Evolutionary conservation across 2,888 invertebrate species (phyloP).

Genomic region (Tridacna gigas): DNA sequence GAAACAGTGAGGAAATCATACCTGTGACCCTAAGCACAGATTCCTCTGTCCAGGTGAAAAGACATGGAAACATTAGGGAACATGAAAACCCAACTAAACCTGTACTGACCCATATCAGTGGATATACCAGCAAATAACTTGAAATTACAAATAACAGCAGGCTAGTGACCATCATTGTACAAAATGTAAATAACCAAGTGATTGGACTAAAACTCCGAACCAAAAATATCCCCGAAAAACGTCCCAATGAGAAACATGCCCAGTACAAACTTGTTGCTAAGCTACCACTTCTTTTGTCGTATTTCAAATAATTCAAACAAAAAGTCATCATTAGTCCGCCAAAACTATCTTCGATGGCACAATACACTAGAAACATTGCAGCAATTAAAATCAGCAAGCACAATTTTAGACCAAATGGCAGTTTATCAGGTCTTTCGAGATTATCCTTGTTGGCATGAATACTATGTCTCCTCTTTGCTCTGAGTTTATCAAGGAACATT

Average conservation of each 20-base stretch:
- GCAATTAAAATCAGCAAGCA: conserved; percentile 56
- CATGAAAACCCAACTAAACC: conserved; percentile 64
- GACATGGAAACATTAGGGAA: conserved; percentile 67
- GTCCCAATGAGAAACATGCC: conserved; percentile 52
- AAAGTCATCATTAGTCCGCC: conserved; percentile 58
- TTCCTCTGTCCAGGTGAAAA: conserved; percentile 71
- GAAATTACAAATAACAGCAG: conserved; percentile 62
- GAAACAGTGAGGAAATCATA: conserved; percentile 63
- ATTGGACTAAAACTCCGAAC: conserved; percentile 81
- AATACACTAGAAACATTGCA: conserved; percentile 63
- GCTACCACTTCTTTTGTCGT: conserved; percentile 49
- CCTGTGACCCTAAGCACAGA: conserved; percentile 65
- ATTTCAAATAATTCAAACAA: conserved; percentile 47
- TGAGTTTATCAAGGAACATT: conserved; percentile 48
- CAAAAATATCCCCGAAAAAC: conserved; percentile 62
- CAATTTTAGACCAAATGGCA: conserved; percentile 51
- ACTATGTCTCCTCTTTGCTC: conserved; percentile 29
- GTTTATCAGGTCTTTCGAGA: conserved; percentile 54
- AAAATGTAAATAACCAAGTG: conserved; percentile 81
- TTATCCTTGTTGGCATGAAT: conserved; percentile 50
- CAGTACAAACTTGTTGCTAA: conserved; percentile 54
- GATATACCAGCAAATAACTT: conserved; percentile 38
- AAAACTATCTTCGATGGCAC: conserved; percentile 72
- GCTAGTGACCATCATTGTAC: conserved; percentile 49
- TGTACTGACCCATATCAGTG: conserved; percentile 64